A percentile compares a stretch with the other conserved stretches of the same genome.
Conservation (phyloP, 2,888 invertebrate genomes). For the Deilephila porcellus region DNA sequence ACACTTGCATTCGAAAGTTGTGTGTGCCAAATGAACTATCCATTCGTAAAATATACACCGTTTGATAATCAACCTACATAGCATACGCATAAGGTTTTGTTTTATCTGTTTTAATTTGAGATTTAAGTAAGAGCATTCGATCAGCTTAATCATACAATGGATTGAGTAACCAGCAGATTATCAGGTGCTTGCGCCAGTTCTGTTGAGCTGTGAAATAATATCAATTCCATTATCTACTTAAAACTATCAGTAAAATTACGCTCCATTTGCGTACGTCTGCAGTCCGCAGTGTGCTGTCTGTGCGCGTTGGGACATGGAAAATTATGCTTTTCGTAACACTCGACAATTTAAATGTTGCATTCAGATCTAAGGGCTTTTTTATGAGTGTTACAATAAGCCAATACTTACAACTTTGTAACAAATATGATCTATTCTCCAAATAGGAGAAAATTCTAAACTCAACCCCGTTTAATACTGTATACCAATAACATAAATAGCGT, state of each 20-base stretch:
- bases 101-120: neutral
- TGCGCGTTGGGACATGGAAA: constrained; percentile 65
- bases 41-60: constrained; percentile 34
- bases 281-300: constrained; percentile 32
- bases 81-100: constrained; percentile 7
- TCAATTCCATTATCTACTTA: constrained; percentile 51
- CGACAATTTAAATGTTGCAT: neutral
- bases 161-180: constrained; percentile 48
- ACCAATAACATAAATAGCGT: no score
- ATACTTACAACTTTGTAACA: neutral
- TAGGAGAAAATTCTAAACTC: neutral
- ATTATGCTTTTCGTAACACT: constrained; percentile 17
- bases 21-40: constrained; percentile 57
- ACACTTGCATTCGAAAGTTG: constrained; percentile 50
- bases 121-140: constrained; percentile 37
- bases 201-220: constrained; percentile 51
- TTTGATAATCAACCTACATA: constrained; percentile 29
- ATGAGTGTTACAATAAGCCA: neutral
- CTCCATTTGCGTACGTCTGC: constrained; percentile 62
- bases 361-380: neutral
- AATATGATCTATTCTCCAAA: neutral
- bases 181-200: constrained; percentile 44
- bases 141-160: constrained; percentile 44
- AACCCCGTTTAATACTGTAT: no score
- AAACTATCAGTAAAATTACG: constrained; percentile 62